phyloP scores from a whole-genome alignment of 2,797 vertebrate genomes.

The Coregonus sp. region DNA sequence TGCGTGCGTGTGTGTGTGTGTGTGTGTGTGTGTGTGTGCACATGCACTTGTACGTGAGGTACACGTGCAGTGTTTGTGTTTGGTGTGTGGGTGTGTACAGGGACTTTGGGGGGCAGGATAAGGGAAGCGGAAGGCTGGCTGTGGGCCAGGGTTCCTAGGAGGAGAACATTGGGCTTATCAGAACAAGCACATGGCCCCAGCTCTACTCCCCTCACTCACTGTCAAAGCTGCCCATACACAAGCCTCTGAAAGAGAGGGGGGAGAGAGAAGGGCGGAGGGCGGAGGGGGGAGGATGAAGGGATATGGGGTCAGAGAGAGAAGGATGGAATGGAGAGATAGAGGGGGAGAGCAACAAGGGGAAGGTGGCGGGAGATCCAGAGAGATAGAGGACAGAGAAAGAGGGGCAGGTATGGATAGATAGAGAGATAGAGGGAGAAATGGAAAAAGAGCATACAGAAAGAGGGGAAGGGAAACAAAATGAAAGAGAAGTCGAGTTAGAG shows the following conservation, averaged over 20 bases:
- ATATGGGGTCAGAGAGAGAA: not conserved
- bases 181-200: conserved; percentile 17
- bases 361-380: not conserved
- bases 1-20: conserved; percentile 18
- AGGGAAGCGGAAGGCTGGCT: not conserved
- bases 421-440: not conserved
- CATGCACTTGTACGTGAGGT: not conserved
- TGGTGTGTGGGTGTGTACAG: conserved; percentile 13
- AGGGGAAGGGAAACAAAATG: not conserved
- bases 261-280: not conserved
- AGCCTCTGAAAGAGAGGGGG: not conserved
- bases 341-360: not conserved
- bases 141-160: conserved; percentile 11
- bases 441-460: not conserved
- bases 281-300: not conserved
- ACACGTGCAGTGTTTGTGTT: conserved; percentile 14
- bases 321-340: not conserved
- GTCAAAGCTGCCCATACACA: conserved; percentile 35
- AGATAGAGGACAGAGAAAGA: too few species aligned
- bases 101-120: conserved; percentile 24
- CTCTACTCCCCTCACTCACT: conserved; percentile 30
- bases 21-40: not conserved
- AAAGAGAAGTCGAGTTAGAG: not conserved
- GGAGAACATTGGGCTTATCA: conserved; percentile 16
- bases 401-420: not conserved